Base-by-base conservation (phyloP, 2,797 vertebrate species). In the Sebastes oblongus region DNA sequence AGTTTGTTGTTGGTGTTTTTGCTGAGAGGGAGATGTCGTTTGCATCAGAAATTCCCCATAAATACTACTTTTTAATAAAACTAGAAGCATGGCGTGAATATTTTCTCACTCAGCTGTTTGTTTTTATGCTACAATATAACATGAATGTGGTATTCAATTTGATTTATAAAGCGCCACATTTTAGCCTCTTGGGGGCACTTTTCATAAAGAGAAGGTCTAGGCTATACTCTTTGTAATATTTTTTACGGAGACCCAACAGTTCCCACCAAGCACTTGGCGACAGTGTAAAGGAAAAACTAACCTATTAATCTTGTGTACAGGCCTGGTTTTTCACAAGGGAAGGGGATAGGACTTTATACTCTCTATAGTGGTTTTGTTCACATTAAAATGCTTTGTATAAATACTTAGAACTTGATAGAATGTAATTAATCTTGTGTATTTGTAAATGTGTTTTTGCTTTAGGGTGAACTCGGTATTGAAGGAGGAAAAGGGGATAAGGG, bases 401-500 rank as follows among this genome's bases (percentile, higher is more conserved):
- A 64, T 20, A n/a, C 5, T 22, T 46, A n/a, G 4, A 14, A 2
- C 11, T 30, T 68, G 10, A 54, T 39, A 20, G 20, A 29, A 52
- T 71, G 9, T 29, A 42, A 76, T 8, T 54, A 54, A 54, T n/a
- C 20, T n/a, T 12, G 4, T 46, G 16, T 3, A 2, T 72, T 36
- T 67, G n/a, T 60, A 8, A 46, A 55, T 82, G 20, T 83, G 14
- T 66, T 66, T 69, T 67, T 62, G 29, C 36, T 67, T 6, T 69
- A 98, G 97, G 97, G 97, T 18, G 75, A 85, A 58, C 8, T 87
- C 8, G 97, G 97, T 39, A 75, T 67, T 1, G 86, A 78, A 3
- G 97, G 97, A 71, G 90, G 50, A 54, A 98, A 97, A 77, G 97
- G 97, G 72, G 96, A 97, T 18, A 98, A 97, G 80, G 97, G 97